A percentile compares a stretch with the other conserved stretches of the same genome.
Evolutionary conservation across 2,113 vertebrate genomes (phyloP).

Genomic region (Abramis brama): DNA sequence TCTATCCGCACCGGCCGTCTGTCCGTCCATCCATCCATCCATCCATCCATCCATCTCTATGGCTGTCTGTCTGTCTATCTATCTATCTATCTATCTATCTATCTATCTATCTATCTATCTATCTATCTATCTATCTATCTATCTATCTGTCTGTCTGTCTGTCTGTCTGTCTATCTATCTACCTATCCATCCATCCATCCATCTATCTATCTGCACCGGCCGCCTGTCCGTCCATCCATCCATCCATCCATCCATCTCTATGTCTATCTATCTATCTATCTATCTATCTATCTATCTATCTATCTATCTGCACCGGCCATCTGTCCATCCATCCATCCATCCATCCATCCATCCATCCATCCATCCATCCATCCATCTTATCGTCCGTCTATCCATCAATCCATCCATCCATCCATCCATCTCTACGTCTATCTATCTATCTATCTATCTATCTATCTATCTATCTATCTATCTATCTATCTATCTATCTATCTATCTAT

Average conservation of each 20-base stretch:
- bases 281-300: not conserved
- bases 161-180: accelerated
- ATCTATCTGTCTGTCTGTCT: too few relatives aligned
- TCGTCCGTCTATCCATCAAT: not conserved
- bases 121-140: too few relatives aligned
- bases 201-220: too few relatives aligned
- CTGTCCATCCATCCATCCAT: accelerated
- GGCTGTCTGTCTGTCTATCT: not conserved
- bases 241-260: too few relatives aligned
- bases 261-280: too few relatives aligned
- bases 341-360: accelerated
- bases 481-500: not conserved
- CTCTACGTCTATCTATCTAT: not conserved
- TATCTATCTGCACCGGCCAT: accelerated
- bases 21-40: not conserved
- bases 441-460: not conserved
- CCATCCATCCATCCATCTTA: accelerated
- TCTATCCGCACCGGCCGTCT: not conserved
- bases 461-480: not conserved
- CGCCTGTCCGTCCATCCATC: too few relatives aligned
- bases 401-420: accelerated
- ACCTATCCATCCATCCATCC: not conserved
- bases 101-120: too few relatives aligned
- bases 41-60: not conserved
- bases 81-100: too few relatives aligned